These are phyloP conservation scores for Camponotus vicinus DNA, from an alignment of 1,140 invertebrate genomes.

Conservation along the genomic window DNA sequence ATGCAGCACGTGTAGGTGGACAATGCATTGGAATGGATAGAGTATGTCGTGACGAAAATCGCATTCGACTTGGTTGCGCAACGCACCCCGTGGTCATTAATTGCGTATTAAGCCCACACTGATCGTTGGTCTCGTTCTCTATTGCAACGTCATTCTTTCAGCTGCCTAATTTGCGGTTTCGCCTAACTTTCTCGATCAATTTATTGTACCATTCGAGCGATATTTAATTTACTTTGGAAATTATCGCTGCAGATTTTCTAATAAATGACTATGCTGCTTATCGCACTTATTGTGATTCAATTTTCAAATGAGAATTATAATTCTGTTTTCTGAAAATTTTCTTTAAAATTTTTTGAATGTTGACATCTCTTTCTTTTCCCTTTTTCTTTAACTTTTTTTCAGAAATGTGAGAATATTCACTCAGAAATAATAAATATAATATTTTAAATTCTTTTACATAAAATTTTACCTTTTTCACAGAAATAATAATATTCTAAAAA, in stretches of 20 bases:
- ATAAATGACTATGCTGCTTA: neutral
- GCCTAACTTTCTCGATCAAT: neutral
- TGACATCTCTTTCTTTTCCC: neutral
- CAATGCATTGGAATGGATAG: neutral
- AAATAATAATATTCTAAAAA: no score
- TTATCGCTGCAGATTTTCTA: neutral
- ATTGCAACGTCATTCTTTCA: slow-evolving; percentile 49
- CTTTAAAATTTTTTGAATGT: neutral
- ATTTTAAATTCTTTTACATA: neutral
- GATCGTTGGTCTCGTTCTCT: slow-evolving; percentile 30
- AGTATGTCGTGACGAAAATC: slow-evolving; percentile 66
- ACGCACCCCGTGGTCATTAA: slow-evolving; percentile 64
- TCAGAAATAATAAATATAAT: neutral
- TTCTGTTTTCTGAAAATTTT: neutral
- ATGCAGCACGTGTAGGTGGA: slow-evolving; percentile 25
- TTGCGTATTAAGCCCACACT: slow-evolving; percentile 61
- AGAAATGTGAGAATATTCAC: neutral
- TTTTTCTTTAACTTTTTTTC: neutral
- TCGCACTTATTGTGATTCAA: neutral
- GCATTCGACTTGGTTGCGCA: slow-evolving; percentile 59
- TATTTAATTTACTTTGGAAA: neutral
- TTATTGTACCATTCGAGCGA: neutral
- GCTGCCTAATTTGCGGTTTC: slow-evolving; percentile 71
- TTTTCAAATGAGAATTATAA: neutral
- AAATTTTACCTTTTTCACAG: no score